These are phyloP conservation scores for Sterna hirundo DNA, from an alignment of 2,113 vertebrate species.

Conservation along the genomic window DNA sequence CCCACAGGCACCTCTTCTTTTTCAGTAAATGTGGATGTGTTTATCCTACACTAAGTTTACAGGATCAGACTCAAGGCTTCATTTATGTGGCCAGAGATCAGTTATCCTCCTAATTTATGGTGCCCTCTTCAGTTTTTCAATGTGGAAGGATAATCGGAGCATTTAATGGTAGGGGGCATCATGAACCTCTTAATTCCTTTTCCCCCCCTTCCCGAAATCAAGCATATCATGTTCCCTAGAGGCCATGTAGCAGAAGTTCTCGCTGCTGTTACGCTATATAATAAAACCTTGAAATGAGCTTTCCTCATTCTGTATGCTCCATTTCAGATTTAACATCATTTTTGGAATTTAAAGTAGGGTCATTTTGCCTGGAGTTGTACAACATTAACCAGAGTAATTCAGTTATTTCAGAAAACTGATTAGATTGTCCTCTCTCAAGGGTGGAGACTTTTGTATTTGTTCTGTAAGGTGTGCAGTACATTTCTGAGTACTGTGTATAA, in stretches of 20 bases:
- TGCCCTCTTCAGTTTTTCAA: not conserved
- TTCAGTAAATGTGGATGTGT: not conserved
- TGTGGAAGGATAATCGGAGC: not conserved
- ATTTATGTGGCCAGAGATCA: not conserved
- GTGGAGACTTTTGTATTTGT: slow-evolving; percentile 44
- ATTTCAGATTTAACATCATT: slow-evolving; percentile 46
- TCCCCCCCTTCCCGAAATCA: not conserved
- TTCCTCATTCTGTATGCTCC: slow-evolving; percentile 22
- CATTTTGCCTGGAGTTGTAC: slow-evolving; percentile 61
- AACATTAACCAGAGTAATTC: slow-evolving; percentile 48
- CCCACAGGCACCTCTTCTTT: not conserved
- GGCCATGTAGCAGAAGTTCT: not conserved
- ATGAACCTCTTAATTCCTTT: not conserved
- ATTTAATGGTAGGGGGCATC: not conserved
- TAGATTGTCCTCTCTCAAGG: slow-evolving; percentile 59
- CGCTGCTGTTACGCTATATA: not conserved
- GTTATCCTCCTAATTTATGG: not conserved
- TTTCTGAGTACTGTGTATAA: not conserved
- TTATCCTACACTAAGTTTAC: not conserved
- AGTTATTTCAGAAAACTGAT: slow-evolving; percentile 56
- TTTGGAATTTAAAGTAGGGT: slow-evolving; percentile 54
- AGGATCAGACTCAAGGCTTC: not conserved
- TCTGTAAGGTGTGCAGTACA: slow-evolving; percentile 42
- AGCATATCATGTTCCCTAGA: not conserved
- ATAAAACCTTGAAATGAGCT: not conserved